Evolutionary conservation across 1,140 invertebrate species (phyloP), one percentile per base, ranked within the genome.

Genomic region (Cyclina sinensis): DNA sequence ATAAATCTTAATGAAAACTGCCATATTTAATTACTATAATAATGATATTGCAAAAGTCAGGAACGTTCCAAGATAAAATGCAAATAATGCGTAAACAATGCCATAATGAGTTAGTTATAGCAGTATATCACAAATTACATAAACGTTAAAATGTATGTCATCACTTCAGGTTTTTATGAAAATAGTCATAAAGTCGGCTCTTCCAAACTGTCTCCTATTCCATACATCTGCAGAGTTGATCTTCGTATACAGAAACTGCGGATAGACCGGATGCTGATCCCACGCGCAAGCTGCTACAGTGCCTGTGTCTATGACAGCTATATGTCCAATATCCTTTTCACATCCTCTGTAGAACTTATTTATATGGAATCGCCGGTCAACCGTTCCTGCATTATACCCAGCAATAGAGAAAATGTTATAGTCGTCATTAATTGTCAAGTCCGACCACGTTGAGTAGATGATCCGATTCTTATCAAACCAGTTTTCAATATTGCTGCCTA

Each of bases 161-260:
- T n/a, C n/a, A n/a, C n/a, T n/a, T n/a, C n/a, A n/a, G n/a, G n/a
- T n/a, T n/a, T n/a, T 39, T 37, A 73, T 73, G 18, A 37, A 46
- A 30, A 73, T 39, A 27, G 68, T 18, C 39, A 39, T 73, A 18
- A 24, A 85, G 35, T 85, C 83, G 32, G 65, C 83, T 30, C 83
- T 21, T 37, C 82, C 82, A 48, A 84, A 84, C 65, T 32, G 9
- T 24, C 54, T 68, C 46, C 46, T 35, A 43, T 85, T 54, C 82
- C 82, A 85, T 32, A 21, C 24, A 32, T 85, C 82, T 21, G 43
- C 82, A 35, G 65, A 37, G 30, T 74, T 85, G 2, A 85, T 48
- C n/a, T 85, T 48, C 4, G 82, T 74, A 51, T 85, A 85, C 9
- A 85, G 68, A 35, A 85, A 85, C 37, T 85, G 82, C 48, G 82